Evolutionary conservation across 2,113 vertebrate genomes (phyloP).

Genomic region (Scomber japonicus): DNA sequence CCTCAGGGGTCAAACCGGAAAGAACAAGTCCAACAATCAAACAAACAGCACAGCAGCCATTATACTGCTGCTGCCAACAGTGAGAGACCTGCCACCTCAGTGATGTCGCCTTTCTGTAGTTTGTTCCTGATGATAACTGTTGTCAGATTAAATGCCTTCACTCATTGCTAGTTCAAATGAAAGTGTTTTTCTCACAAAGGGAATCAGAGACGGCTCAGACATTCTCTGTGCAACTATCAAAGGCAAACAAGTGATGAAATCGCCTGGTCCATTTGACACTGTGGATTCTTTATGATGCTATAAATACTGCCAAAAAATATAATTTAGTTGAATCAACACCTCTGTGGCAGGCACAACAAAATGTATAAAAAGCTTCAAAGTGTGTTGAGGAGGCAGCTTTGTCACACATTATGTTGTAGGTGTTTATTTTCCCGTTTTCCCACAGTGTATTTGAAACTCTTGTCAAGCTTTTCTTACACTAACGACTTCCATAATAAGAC

Average conservation of each 20-base stretch:
- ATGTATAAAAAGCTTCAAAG: not conserved
- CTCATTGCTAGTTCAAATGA: not conserved
- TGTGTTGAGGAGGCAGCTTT: not conserved
- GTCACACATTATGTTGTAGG: not conserved
- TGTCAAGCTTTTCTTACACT: not conserved
- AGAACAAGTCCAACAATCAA: not conserved
- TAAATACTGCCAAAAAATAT: slow-evolving; percentile 45
- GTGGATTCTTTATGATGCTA: not conserved
- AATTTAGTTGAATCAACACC: not conserved
- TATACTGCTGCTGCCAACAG: not conserved
- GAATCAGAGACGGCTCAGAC: slow-evolving; percentile 46
- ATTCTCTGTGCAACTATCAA: slow-evolving; percentile 79
- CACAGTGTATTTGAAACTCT: slow-evolving; percentile 7
- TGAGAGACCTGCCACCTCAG: too few relatives aligned
- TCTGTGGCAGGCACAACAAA: not conserved
- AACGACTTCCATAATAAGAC: not conserved
- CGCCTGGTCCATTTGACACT: slow-evolving; percentile 77
- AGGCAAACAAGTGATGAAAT: slow-evolving; percentile 84
- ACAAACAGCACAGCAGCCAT: not conserved
- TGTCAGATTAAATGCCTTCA: not conserved
- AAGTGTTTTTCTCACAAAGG: slow-evolving; percentile 83
- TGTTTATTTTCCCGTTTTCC: not conserved
- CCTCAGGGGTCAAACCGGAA: not conserved
- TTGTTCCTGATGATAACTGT: too few relatives aligned
- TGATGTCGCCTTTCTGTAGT: too few relatives aligned